Evolutionary conservation across 1,140 invertebrate species (phyloP), one percentile per base, ranked within the genome.

Genomic region (fruit fly (Drosophila melanogaster)): DNA sequence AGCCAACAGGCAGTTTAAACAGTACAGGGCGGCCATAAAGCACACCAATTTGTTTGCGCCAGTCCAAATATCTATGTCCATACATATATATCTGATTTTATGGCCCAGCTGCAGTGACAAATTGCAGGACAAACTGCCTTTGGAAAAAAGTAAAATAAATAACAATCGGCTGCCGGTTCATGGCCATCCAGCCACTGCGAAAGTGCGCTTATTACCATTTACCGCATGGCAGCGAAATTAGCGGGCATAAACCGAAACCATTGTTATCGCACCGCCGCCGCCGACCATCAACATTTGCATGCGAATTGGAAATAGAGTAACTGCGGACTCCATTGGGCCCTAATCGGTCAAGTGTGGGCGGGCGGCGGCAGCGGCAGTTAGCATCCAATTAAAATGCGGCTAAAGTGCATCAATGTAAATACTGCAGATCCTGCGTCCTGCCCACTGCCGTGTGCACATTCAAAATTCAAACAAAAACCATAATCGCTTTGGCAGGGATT

Each of bases 381-480:
- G 69, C 57, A 65, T 75, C 69, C 81, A 86, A 86, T 86, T 86
- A 86, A 79, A 85, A 78, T 75, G 54, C 55, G 69, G 67, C 74
- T 50, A 73, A 85, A 58, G 61, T 83, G 49, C 67, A 73, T 73
- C 77, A 62, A 41, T 71, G 65, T 70, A 74, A 77, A 76, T 79
- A 74, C 57, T 55, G 55, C 77, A 49, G 55, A 57, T 50, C 41
- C n/a, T 19, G 8, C 14, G 17, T 4, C 10, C 8, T 4, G 11
- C 26, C 60, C 19, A 49, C 55, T 46, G 8, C 38, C 15, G 19
- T 50, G 33, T 19, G 26, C 38, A 22, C 67, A 85, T 80, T 85
- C 55, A 59, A 61, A 81, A 71, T 71, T 74, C 51, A 75, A 65
- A 85, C 74, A 70, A 78, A 86, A 86, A 59, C 61, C 78, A 60